Percentiles rank a stretch among this genome's conserved stretches.
Conservation (phyloP, 1,140 invertebrate genomes). For the Uloborus diversus region DNA sequence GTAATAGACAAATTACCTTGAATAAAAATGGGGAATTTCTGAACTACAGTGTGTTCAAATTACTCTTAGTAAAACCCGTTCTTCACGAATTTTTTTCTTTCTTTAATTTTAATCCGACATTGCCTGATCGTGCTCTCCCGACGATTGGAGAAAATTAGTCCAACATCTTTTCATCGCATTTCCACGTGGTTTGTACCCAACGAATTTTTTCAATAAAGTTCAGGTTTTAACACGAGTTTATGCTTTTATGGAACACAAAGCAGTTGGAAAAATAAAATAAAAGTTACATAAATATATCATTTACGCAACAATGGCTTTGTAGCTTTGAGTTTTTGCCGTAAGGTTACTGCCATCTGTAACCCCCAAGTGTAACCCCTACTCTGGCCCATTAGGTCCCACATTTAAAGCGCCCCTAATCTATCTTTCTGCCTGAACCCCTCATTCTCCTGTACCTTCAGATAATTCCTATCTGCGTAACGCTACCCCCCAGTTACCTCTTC, state of each 20-base stretch:
- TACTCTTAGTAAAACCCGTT: too few species aligned
- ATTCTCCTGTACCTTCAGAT: background rate
- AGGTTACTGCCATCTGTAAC: conserved; percentile 27
- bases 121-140: too few species aligned
- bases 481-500: background rate
- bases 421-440: background rate
- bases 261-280: background rate
- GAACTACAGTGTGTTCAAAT: too few species aligned
- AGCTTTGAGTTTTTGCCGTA: conserved; percentile 4
- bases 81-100: too few species aligned
- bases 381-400: conserved; percentile 32
- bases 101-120: too few species aligned
- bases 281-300: conserved; percentile 35
- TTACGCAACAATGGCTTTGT: conserved; percentile 39
- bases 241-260: conserved; percentile 12
- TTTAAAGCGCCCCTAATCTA: conserved; percentile 11
- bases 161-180: too few species aligned
- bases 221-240: background rate
- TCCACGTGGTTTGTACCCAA: too few species aligned
- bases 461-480: conserved; percentile 1
- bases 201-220: background rate
- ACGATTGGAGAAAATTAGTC: too few species aligned
- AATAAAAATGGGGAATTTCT: too few species aligned
- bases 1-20: too few species aligned
- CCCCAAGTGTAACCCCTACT: too few species aligned